Evolutionary conservation across 2,113 vertebrate species (phyloP), one percentile per base, ranked within the genome.

Genomic region (Butorides virescens): DNA sequence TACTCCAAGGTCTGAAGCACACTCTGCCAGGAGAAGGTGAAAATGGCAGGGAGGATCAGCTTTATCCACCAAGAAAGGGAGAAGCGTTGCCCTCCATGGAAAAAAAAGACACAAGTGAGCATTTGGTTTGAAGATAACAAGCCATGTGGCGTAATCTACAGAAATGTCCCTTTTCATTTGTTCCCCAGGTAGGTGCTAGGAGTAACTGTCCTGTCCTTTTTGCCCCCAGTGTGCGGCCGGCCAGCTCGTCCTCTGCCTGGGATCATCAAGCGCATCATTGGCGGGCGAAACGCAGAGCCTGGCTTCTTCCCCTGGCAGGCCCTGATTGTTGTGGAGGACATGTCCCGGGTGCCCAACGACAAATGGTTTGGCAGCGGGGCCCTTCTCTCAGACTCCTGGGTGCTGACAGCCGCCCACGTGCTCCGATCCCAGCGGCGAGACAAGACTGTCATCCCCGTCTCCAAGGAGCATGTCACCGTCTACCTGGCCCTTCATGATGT

Each of bases 261-360:
- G 32, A 98, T 99, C 71, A 98, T 98, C 96, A 99, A 99, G 97
- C 97, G 99, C 44, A 99, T 99, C 26, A 99, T 99, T 1, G 99
- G 99, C 0, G 99, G 99, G 22, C 98, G 98, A 9, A 97, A 97
- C 0, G 99, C 99, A 0, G 98, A 98, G 67, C 98, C 98, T 0
- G 99, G 99, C 29, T 98, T 99, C 84, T 99, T 99, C 94, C 99
- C 99, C 0, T 99, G 99, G 99, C 99, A 99, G 97, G 99, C 98
- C 8, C 98, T 99, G 39, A 98, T 99, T 22, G 98, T 99, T 55
- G 99, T 99, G 65, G 98, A 99, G 94, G 99, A 99, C 29, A 97
- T 96, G 73, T 99, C 99, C 6, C 98, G 99, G 23, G 98, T 99
- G 20, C 99, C 99, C 1, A 98, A 99, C 0, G 98, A 98, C 96